These are phyloP conservation scores for Anolis carolinensis DNA, from an alignment of 2,113 vertebrate species.

Conservation along the genomic window DNA sequence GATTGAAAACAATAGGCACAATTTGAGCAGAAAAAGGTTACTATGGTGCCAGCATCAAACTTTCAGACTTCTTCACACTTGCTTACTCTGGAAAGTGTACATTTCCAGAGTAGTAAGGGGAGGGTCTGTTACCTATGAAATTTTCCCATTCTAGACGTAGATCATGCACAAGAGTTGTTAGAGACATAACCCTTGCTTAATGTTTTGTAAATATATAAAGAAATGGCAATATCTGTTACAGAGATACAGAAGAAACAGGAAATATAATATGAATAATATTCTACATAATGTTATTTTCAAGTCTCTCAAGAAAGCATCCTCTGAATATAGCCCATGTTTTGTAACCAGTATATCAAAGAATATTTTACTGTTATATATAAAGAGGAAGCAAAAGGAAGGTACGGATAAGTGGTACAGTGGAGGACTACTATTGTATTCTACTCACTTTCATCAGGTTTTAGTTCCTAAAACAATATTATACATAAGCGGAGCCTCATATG, in stretches of 20 bases:
- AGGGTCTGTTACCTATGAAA: neutral
- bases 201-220: neutral
- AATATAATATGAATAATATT: neutral
- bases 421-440: neutral
- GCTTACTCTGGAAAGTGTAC: neutral
- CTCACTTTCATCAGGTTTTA: neutral
- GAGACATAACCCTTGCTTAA: neutral
- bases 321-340: neutral
- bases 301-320: neutral
- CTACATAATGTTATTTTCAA: neutral
- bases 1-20: neutral
- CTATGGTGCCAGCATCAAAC: neutral
- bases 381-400: neutral
- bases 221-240: neutral
- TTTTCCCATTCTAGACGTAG: neutral
- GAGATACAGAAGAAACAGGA: neutral
- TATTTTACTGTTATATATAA: neutral
- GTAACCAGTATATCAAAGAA: neutral
- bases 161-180: neutral
- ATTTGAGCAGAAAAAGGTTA: neutral
- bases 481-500: neutral
- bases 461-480: neutral
- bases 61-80: neutral
- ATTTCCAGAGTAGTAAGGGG: neutral
- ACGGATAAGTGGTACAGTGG: neutral